Percentiles rank a stretch among this genome's conserved stretches.
phyloP scores from a whole-genome alignment of 2,888 invertebrate genomes.

The Gymnoscelis rufifasciata region DNA sequence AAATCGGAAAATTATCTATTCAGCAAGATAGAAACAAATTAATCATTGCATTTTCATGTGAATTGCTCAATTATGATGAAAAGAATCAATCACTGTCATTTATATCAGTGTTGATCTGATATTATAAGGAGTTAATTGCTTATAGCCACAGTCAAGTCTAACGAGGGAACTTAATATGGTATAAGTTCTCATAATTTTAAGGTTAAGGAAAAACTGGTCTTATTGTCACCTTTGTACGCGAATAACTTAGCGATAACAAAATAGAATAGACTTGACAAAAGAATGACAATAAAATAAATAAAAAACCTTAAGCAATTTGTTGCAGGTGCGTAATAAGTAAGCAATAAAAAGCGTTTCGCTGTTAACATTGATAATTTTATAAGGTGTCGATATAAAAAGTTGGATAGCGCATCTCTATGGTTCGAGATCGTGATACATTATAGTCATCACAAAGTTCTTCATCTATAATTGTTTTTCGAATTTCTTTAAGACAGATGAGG shows the following conservation, averaged over 20 bases:
- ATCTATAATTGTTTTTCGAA: conserved; percentile 54
- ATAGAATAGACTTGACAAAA: conserved; percentile 25
- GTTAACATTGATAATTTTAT: conserved; percentile 15
- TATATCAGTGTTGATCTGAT: conserved; percentile 36
- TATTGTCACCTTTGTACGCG: conserved; percentile 17
- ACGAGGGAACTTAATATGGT: conserved; percentile 13
- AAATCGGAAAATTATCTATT: conserved; percentile 19
- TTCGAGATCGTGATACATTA: conserved; percentile 32
- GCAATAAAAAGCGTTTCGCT: conserved; percentile 33
- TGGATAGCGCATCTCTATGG: conserved; percentile 31
- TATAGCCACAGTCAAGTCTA: conserved; percentile 14
- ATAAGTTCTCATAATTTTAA: conserved; percentile 19
- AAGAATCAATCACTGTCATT: conserved; percentile 36
- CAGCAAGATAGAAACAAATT: conserved; percentile 15
- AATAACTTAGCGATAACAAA: conserved; percentile 30
- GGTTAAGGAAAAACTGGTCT: conserved; percentile 14
- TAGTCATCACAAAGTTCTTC: conserved; percentile 35
- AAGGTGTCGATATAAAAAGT: conserved; percentile 19
- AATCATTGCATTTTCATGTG: conserved; percentile 25
- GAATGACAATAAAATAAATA: conserved; percentile 34
- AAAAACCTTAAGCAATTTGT: conserved; percentile 30
- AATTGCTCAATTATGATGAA: conserved; percentile 28
- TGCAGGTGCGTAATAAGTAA: conserved; percentile 36
- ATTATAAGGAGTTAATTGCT: conserved; percentile 21
- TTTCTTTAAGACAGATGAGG: conserved; percentile 62